Evolutionary conservation across 2,888 invertebrate species (phyloP), one percentile per base, ranked within the genome.

Genomic region (Ormyrus rosae): DNA sequence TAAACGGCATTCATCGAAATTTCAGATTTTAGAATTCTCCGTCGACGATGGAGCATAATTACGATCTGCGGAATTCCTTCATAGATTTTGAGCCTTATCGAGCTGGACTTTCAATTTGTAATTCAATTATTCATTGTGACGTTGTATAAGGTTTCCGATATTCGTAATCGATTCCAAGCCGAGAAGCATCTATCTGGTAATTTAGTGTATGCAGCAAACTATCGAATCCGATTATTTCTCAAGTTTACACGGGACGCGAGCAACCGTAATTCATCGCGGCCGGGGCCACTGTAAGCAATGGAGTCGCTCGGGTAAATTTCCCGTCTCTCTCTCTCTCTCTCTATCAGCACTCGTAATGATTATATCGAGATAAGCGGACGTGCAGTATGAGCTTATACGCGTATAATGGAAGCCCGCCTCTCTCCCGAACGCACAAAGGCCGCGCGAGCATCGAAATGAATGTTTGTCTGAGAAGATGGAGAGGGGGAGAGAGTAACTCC

Each of bases 381-480:
- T 19, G 5, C n/a, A 2, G 45, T 11, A 13, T 34, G 11, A 9
- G 55, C 63, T 74, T 70, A 69, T 34, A 34, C 34, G 34, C 9
- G 45, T 70, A 71, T 71, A 67, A 76, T 80, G 61, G 71, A 75
- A 61, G 71, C 61, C 71, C 34, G 48, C n/a, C 53, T 34, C 34
- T 19, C 51, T 63, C 13, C 13, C 50, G 19, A 48, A n/a, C n/a
- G 7, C 7, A 64, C n/a, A 64, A 6, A 63, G 19, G 10, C 46
- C 19, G 34, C 46, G 13, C 46, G 53, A 60, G 60, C 45, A 45
- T 69, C n/a, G 71, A 75, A 78, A 75, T 75, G 70, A 81, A 81
- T 81, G 61, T 81, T 81, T 78, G 72, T 74, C 74, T 70, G 71
- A 74, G 68, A 73, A 76, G 67, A 78, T 60, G 58, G 68, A 72